Evolutionary conservation across 2,113 vertebrate genomes (phyloP).

Genomic region (Dipodomys merriami): DNA sequence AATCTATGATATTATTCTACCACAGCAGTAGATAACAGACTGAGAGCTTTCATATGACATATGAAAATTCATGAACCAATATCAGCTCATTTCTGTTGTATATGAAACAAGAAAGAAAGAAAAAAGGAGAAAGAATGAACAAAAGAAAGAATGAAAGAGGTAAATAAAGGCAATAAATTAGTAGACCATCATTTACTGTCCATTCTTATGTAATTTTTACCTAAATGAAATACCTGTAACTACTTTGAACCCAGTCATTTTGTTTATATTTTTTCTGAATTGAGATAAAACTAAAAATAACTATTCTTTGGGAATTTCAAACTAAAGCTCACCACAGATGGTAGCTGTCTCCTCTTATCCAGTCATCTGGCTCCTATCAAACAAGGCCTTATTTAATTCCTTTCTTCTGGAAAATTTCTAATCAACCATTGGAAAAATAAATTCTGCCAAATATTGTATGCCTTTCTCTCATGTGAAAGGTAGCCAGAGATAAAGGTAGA

Average conservation of each 20-base stretch:
- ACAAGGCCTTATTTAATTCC: constrained; percentile 50
- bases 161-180: not conserved
- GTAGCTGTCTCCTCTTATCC: constrained; percentile 36
- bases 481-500: constrained; percentile 55
- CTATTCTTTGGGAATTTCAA: constrained; percentile 50
- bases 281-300: constrained; percentile 48
- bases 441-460: not conserved
- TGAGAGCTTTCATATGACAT: not conserved
- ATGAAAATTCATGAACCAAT: not conserved
- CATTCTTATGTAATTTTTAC: not conserved
- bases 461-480: not conserved
- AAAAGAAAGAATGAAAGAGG: not conserved
- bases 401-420: constrained; percentile 76
- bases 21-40: not conserved
- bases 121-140: too few relatives aligned
- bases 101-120: not conserved
- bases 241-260: not conserved
- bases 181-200: not conserved
- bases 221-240: not conserved
- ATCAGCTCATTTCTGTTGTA: not conserved
- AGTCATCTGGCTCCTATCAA: constrained; percentile 57
- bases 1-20: not conserved
- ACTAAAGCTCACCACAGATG: constrained; percentile 65
- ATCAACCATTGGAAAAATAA: constrained; percentile 65
- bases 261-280: not conserved